Evolutionary conservation across 2,888 invertebrate species (phyloP).

Genomic region (Chymomyza amoena): DNA sequence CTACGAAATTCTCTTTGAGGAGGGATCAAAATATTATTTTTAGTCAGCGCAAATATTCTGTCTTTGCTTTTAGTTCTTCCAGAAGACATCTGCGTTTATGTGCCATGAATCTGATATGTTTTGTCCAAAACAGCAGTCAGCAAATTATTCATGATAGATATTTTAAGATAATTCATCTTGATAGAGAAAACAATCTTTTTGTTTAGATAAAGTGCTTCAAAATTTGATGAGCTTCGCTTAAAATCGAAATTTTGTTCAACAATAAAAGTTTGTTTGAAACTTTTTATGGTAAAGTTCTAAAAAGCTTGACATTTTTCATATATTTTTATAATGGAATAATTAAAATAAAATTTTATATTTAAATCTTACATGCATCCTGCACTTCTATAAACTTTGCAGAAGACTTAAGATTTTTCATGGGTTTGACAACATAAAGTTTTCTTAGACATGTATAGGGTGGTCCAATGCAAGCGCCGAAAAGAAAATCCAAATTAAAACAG

Average conservation of each 20-base stretch:
- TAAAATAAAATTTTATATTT: too few relatives aligned
- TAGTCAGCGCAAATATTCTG: constrained; percentile 43
- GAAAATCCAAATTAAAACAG: too few relatives aligned
- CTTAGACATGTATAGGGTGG: too few relatives aligned
- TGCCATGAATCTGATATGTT: not conserved
- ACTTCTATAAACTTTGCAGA: too few relatives aligned
- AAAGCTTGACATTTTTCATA: too few relatives aligned
- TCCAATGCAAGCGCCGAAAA: too few relatives aligned
- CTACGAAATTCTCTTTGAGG: constrained; percentile 38
- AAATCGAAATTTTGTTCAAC: not conserved
- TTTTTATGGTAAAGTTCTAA: too few relatives aligned
- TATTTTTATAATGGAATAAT: too few relatives aligned
- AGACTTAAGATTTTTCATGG: too few relatives aligned
- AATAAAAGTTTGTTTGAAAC: too few relatives aligned
- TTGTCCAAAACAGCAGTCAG: not conserved
- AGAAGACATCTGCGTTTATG: not conserved
- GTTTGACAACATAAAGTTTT: too few relatives aligned
- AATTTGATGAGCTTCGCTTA: not conserved
- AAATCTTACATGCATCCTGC: too few relatives aligned
- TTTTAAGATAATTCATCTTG: not conserved
- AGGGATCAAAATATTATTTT: constrained; percentile 47
- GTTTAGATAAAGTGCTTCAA: not conserved
- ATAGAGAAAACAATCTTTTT: not conserved
- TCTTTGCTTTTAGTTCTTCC: not conserved
- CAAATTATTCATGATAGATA: not conserved